Percentiles rank a stretch among this genome's conserved stretches.
Evolutionary conservation across 2,113 vertebrate species (phyloP).

Genomic region (Tylochromis polylepis): DNA sequence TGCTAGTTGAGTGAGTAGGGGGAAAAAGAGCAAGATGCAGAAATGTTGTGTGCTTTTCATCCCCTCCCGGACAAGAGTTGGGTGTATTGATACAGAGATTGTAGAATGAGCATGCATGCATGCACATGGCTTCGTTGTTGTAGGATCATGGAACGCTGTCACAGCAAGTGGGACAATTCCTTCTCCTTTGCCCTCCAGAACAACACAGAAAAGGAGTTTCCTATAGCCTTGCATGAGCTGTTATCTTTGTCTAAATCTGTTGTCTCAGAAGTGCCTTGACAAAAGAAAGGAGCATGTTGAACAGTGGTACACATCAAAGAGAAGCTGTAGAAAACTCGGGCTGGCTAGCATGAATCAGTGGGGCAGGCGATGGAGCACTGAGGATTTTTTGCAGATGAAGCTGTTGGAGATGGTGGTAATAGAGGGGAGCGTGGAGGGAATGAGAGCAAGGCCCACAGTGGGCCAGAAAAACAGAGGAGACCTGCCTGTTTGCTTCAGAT

Average conservation of each 20-base stretch:
- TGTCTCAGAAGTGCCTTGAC: conserved; percentile 39
- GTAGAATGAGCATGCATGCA: neutral
- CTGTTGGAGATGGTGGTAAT: conserved; percentile 41
- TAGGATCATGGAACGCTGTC: neutral
- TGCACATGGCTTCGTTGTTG: neutral
- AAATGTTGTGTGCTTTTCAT: conserved; percentile 33
- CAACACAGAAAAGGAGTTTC: neutral
- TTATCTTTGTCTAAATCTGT: conserved; percentile 37
- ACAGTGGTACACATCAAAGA: conserved; percentile 65
- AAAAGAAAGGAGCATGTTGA: conserved; percentile 62
- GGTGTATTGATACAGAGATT: neutral
- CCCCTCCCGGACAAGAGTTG: neutral
- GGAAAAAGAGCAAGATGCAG: neutral
- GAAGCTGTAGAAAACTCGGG: conserved; percentile 23
- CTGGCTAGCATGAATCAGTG: conserved; percentile 3
- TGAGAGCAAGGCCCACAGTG: conserved; percentile 29
- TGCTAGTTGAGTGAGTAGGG: neutral
- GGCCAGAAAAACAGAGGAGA: conserved; percentile 54
- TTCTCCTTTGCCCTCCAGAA: neutral
- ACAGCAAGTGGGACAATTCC: neutral
- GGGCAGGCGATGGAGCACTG: neutral
- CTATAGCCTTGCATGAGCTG: conserved; percentile 12
- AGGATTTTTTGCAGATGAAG: conserved; percentile 39
- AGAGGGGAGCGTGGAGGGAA: conserved; percentile 11
- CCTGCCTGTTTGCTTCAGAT: conserved; percentile 63